These are phyloP conservation scores for Apostichopus californicus DNA, from an alignment of 35 echinoderm and acorn worm genomes.

Conservation along the genomic window DNA sequence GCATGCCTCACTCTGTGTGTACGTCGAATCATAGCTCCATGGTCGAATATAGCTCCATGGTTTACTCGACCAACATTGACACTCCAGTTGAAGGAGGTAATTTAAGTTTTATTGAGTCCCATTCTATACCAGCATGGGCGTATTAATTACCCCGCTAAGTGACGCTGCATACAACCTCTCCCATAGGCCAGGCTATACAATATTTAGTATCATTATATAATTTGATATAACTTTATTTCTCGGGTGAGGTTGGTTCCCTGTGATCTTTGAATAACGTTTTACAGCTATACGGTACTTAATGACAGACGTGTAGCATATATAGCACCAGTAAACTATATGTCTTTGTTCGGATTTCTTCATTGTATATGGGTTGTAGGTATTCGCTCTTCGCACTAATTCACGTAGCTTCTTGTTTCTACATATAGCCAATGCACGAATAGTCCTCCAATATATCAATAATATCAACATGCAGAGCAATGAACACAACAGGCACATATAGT, in stretches of 20 bases:
- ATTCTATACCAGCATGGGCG: conserved; percentile 1
- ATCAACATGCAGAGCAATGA: too few relatives aligned
- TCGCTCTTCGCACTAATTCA: too few relatives aligned
- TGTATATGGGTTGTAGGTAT: too few relatives aligned
- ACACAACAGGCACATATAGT: too few relatives aligned
- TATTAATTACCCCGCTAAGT: conserved; percentile 9
- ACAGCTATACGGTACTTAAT: neutral
- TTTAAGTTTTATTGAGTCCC: neutral
- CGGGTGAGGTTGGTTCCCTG: neutral
- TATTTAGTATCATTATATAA: neutral
- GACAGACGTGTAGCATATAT: neutral
- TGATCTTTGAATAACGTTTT: conserved; percentile 6
- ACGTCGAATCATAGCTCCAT: too few relatives aligned
- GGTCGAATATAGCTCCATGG: neutral
- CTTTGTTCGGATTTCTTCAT: too few relatives aligned
- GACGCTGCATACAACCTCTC: neutral
- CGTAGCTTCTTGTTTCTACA: too few relatives aligned
- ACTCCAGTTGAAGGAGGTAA: conserved; percentile 10
- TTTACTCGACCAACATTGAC: neutral
- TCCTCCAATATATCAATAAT: too few relatives aligned
- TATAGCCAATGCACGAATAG: too few relatives aligned
- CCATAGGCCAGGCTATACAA: neutral
- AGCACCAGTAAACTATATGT: neutral
- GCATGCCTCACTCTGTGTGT: neutral
- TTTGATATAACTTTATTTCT: neutral